phyloP scores from a whole-genome alignment of 2,113 vertebrate species.

The Prietella phreatophila region DNA sequence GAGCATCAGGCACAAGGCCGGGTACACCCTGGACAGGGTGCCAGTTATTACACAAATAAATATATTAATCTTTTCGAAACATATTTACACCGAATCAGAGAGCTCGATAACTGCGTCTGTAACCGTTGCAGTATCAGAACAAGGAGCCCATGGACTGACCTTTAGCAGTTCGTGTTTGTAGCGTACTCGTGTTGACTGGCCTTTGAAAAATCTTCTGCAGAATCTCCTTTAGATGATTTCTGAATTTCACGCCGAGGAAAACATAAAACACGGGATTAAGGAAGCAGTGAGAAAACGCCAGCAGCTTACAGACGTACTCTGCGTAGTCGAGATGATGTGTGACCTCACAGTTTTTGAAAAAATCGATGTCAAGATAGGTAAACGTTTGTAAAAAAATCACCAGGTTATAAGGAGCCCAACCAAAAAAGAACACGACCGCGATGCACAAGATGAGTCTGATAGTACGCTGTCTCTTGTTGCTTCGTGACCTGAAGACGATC shows the following conservation, averaged over 20 bases:
- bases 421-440: slow-evolving; percentile 80
- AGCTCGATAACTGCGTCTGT: neutral
- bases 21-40: too few relatives aligned
- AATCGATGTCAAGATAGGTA: neutral
- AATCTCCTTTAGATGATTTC: slow-evolving; percentile 76
- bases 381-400: slow-evolving; percentile 74
- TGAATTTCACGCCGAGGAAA: slow-evolving; percentile 87
- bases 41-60: neutral
- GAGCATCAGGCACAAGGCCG: too few relatives aligned
- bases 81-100: neutral
- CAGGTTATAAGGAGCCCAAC: slow-evolving; percentile 90
- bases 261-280: slow-evolving; percentile 90
- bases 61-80: neutral
- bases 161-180: slow-evolving; percentile 5
- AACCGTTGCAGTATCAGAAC: neutral
- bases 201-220: slow-evolving; percentile 49
- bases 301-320: slow-evolving; percentile 70
- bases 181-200: slow-evolving; percentile 2
- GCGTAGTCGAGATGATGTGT: slow-evolving; percentile 64
- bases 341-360: slow-evolving; percentile 61
- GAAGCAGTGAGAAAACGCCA: slow-evolving; percentile 90
- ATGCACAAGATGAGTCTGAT: slow-evolving; percentile 85
- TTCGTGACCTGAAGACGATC: slow-evolving; percentile 71
- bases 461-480: slow-evolving; percentile 77
- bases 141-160: slow-evolving; percentile 26